Base-by-base conservation (phyloP, 2,113 vertebrate genomes). In the Eublepharis macularius region DNA sequence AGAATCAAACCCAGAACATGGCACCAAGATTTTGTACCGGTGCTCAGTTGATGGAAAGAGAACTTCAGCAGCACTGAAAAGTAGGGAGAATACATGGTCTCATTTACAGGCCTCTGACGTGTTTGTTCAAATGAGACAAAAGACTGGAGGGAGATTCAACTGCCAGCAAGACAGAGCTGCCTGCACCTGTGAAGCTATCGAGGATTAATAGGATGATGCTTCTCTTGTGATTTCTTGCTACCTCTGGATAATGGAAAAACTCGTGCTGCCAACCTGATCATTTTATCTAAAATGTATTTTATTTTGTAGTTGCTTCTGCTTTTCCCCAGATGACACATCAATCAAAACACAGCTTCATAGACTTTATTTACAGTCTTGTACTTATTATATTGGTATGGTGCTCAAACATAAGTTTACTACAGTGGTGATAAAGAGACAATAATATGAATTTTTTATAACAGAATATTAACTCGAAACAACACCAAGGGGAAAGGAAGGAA, bases 151-250 rank as follows among this genome's bases (percentile, higher is more conserved):
- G 34, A 80, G 39, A 34, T 73, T 74, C 78, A 32, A 65, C 76
- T 85, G 83, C 76, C 29, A 74, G n/a, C 69, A 86, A 80, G 77
- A 86, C 69, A 74, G 41, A 74, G 26, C 43, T 39, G 84, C 51
- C 47, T 86, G 36, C 54, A 36, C 32, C 39, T 32, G 66, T 47
- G 41, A 73, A 85, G 68, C 51, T 80, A 80, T 85, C 84, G 80
- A 63, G 45, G 69, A 86, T 86, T 86, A 86, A 80, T 49, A 86
- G 41, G n/a, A 86, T 86, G 84, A 80, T 65, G 77, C 36, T 86
- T 80, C 84, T 80, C 69, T 24, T 76, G 19, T 80, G 45, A 90
- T 80, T 86, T 82, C 51, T 84, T 80, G 69, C 49, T 70, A 26
- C 77, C 79, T 60, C 36, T 36, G 66, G 73, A 69, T 80, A 76